Base-by-base conservation (phyloP, 2,888 invertebrate species). In the Smittia aterrima region DNA sequence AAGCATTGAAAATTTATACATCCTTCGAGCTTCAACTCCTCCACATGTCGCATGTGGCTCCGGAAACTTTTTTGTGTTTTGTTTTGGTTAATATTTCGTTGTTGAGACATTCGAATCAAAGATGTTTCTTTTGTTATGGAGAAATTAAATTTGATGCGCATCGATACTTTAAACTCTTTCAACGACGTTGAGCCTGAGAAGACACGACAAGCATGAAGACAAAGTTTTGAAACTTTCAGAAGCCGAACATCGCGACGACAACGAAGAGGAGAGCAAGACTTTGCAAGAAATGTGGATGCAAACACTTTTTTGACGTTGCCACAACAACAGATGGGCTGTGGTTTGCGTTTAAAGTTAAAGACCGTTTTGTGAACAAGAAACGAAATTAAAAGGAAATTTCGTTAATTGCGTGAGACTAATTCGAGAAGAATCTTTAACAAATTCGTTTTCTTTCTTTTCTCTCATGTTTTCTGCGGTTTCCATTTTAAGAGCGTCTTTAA, bases 361-460 rank as follows among this genome's bases (percentile, higher is more conserved):
- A 47, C 16, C 47, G 58, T 22, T 58, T 58, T 1, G 22, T 58
- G 58, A 58, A 58, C 18, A 58, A 32, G 32, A 32, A 32, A 32
- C 32, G 66, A 38, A 66, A 68, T 40, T 68, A 40, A 68, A 68
- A 71, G 27, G 54, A 71, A 71, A 27, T 71, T 71, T 54, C 25
- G 70, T 54, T 71, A 71, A 53, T 71, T 53, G 25, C 54, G 70
- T 27, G 53, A 27, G 54, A 40, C 70, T 71, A 71, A 71, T 71
- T 71, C 47, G 70, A 71, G 54, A 71, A 54, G 53, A 71, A 71
- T 68, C 68, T 68, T 27, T 7, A 68, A 32, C 58, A 58, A 38
- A 38, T n/a, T 11, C 38, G 27, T 25, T 64, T 24, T 38, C 27
- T 66, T 66, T 4, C 27, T 27, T 18, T 27, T 66, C 66, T 66